phyloP scores from a whole-genome alignment of 2,113 vertebrate species.

The Embiotoca jacksoni region DNA sequence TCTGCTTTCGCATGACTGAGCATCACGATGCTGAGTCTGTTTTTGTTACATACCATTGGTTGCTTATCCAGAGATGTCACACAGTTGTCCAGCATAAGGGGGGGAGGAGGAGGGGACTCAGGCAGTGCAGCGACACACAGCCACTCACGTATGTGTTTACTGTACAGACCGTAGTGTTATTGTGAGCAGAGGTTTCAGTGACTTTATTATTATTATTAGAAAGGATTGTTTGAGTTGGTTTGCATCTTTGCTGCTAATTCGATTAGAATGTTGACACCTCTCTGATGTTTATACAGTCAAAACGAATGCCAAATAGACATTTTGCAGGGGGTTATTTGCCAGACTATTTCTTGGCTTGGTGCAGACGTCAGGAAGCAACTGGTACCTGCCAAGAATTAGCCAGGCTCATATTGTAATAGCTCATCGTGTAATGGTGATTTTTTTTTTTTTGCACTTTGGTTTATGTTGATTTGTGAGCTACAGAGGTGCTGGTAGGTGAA shows the following conservation, averaged over 20 bases:
- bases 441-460: background rate
- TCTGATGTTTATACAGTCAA: background rate
- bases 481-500: background rate
- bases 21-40: conserved; percentile 8
- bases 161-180: background rate
- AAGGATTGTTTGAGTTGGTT: background rate
- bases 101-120: background rate
- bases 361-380: background rate
- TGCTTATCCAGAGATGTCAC: background rate
- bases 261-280: background rate
- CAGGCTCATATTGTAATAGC: background rate
- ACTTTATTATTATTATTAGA: no score
- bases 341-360: conserved; percentile 27
- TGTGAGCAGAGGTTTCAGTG: background rate
- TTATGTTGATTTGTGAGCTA: background rate
- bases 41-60: conserved; percentile 20
- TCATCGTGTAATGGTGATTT: background rate
- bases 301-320: background rate
- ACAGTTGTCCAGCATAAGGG: background rate
- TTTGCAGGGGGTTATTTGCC: conserved; percentile 13
- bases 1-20: background rate
- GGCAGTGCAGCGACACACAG: conserved; percentile 11
- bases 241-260: background rate
- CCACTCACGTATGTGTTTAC: background rate
- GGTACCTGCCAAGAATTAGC: conserved; percentile 9